phyloP scores from a whole-genome alignment of 2,113 vertebrate genomes.

The Acinonyx jubatus region DNA sequence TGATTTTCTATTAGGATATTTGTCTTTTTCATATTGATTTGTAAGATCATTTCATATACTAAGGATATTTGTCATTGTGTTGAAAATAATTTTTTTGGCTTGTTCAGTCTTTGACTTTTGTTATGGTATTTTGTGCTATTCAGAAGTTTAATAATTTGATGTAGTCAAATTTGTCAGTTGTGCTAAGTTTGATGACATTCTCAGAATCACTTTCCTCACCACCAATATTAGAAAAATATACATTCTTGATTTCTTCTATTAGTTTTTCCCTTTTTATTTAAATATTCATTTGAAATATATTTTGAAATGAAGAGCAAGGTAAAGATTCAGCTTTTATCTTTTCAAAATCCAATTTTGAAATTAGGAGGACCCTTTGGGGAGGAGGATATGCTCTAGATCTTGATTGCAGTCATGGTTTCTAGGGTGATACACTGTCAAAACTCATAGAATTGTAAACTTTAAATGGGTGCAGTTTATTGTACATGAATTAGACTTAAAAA shows the following conservation, averaged over 20 bases:
- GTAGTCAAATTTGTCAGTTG: background rate
- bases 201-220: background rate
- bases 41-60: background rate
- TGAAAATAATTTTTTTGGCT: background rate
- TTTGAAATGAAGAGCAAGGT: background rate
- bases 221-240: background rate
- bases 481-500: background rate
- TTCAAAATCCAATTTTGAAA: background rate
- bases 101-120: background rate
- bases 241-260: background rate
- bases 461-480: background rate
- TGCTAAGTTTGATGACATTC: background rate
- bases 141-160: slow-evolving; percentile 1
- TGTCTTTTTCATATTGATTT: background rate
- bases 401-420: background rate
- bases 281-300: background rate
- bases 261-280: background rate
- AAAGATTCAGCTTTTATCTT: background rate
- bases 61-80: background rate
- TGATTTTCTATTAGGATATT: background rate
- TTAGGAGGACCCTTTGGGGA: background rate
- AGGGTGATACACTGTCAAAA: background rate
- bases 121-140: slow-evolving; percentile 6
- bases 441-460: background rate
- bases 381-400: background rate